These are phyloP conservation scores for Itoplectis maculator DNA, from an alignment of 2,888 invertebrate genomes.

Conservation along the genomic window DNA sequence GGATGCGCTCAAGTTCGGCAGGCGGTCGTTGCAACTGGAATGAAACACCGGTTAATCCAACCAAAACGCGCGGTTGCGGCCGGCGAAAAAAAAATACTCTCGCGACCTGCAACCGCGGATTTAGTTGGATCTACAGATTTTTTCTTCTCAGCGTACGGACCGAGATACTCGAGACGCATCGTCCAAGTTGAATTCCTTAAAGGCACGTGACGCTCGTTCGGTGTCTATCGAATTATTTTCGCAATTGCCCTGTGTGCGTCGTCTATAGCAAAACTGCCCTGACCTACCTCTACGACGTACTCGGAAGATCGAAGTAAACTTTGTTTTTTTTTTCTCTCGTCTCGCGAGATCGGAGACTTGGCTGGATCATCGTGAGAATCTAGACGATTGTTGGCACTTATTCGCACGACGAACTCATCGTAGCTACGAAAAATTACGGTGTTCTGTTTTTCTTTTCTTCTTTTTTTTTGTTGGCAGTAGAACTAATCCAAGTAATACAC, in stretches of 20 bases:
- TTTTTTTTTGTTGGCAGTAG: conserved; percentile 52
- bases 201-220: conserved; percentile 60
- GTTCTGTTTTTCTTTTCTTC: conserved; percentile 5
- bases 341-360: conserved; percentile 28
- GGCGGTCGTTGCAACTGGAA: conserved; percentile 39
- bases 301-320: conserved; percentile 25
- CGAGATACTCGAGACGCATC: conserved; percentile 42
- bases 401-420: conserved; percentile 45
- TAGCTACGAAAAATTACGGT: conserved; percentile 37
- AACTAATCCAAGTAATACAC: conserved; percentile 81
- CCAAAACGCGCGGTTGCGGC: too few species aligned
- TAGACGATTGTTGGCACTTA: conserved; percentile 59
- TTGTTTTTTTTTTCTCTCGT: conserved; percentile 8
- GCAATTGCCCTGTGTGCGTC: conserved; percentile 54
- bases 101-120: too few species aligned
- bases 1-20: conserved; percentile 54
- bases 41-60: too few species aligned
- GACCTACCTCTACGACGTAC: conserved; percentile 40
- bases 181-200: conserved; percentile 53
- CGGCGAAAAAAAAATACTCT: too few species aligned
- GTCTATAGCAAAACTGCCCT: conserved; percentile 41
- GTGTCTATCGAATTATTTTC: conserved; percentile 52
- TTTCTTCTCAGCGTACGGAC: too few species aligned
- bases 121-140: too few species aligned
- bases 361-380: conserved; percentile 35